Conservation (phyloP, 2,888 invertebrate species). For the Diaphora mendica region DNA sequence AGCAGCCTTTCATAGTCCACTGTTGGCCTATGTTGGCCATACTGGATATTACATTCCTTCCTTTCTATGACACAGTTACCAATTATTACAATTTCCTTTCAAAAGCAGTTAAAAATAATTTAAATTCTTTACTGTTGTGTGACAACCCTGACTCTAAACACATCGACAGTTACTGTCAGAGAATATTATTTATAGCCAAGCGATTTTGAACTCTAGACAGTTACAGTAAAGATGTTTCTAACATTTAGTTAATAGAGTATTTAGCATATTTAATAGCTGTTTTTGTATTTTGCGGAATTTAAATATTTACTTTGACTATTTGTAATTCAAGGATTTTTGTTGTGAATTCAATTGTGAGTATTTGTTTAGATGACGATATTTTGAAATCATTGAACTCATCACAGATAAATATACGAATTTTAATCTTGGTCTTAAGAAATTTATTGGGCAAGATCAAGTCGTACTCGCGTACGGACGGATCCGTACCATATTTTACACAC, state of each 20-base stretch:
- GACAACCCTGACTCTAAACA: conserved; percentile 7
- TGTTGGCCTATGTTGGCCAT: too few relatives aligned
- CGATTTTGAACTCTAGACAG: conserved; percentile 22
- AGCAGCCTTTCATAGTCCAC: too few relatives aligned
- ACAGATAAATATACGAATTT: background rate
- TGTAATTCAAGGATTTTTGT: conserved; percentile 47
- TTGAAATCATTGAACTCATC: conserved; percentile 8
- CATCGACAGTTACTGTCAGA: conserved; percentile 6
- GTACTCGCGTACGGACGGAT: too few relatives aligned
- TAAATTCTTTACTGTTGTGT: background rate
- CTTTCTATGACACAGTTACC: background rate
- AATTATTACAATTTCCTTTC: background rate
- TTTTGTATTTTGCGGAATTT: conserved; percentile 39
- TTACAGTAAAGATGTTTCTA: background rate
- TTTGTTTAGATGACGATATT: conserved; percentile 7
- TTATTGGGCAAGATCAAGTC: background rate
- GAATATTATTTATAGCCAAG: conserved; percentile 1
- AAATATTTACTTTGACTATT: conserved; percentile 50
- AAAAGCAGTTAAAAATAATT: background rate
- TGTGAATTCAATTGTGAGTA: conserved; percentile 7
- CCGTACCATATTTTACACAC: too few relatives aligned
- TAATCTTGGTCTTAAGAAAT: background rate
- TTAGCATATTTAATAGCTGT: conserved; percentile 26
- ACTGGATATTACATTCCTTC: background rate
- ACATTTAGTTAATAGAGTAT: conserved; percentile 5